Base-by-base conservation (phyloP, 2,113 vertebrate genomes). In the Neotoma lepida region DNA sequence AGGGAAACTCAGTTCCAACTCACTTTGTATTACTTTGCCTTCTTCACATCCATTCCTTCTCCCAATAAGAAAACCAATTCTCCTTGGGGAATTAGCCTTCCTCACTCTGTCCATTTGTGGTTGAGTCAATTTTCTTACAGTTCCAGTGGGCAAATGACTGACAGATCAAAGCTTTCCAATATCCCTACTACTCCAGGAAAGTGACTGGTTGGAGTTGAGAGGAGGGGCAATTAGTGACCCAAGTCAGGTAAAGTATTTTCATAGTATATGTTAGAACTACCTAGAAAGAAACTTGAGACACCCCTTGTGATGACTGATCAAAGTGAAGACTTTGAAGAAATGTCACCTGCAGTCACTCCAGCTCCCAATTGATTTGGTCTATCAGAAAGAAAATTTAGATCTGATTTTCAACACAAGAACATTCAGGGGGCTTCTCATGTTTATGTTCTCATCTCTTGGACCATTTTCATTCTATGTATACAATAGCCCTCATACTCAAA, bases 291-390 rank as follows among this genome's bases (percentile, higher is more conserved):
- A 14, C 54, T n/a, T 35, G 28, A 39, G 8, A 80, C 18, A 24
- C 8, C 26, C 58, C 24, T n/a, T 39, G 39, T 49, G 58, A 68
- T 51, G 28, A 26, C 20, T 91, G 77, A 94, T 35, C 39, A 94
- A 93, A 64, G 63, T 35, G 26, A 54, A 80, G 39, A 8, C 91
- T 76, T 64, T 88, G 64, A 95, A 88, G 87, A 93, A 94, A 92
- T 68, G 71, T 64, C 33, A 78, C n/a, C 26, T 64, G 20, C 4
- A 95, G 54, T n/a, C 78, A 82, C 51, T 30, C 54, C 44, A 61
- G 51, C 1, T 74, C 46, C 24, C 13, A 68, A 77, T 61, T 54
- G 24, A 82, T 58, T n/a, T 94, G 26, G 56, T 87, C n/a, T 78
- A 88, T 46, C 10, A 22, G 20, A 56, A 51, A 51, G 5, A 51